Conservation (phyloP, 2,113 vertebrate species). For the Dasyprocta punctata region DNA sequence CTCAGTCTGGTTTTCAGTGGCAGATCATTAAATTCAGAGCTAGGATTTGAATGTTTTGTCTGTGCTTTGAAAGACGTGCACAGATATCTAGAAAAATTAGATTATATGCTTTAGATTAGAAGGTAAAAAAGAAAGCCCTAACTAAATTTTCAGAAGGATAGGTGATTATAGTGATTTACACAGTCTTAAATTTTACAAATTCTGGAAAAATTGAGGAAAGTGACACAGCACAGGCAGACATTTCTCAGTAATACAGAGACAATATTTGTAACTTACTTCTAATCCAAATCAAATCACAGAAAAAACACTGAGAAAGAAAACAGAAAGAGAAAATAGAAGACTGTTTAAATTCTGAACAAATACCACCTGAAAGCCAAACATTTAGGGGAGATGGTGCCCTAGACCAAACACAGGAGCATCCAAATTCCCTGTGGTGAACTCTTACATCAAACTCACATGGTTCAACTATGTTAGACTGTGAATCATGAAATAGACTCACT, state of each 20-base stretch:
- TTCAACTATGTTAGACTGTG: background rate
- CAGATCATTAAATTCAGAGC: background rate
- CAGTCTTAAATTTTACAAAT: background rate
- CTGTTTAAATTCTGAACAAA: background rate
- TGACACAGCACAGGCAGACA: background rate
- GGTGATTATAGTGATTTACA: background rate
- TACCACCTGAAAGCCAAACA: background rate
- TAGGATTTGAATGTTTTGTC: background rate
- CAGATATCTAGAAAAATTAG: background rate
- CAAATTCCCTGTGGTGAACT: background rate
- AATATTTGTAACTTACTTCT: background rate
- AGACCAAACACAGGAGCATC: background rate
- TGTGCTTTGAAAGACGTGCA: background rate
- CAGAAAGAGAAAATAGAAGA: background rate
- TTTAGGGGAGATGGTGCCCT: background rate
- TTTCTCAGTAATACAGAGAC: background rate
- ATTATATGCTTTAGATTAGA: background rate
- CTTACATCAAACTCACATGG: background rate
- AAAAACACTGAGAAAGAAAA: background rate
- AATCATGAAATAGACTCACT: background rate
- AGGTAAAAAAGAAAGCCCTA: background rate
- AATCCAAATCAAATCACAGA: background rate
- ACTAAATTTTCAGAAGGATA: background rate
- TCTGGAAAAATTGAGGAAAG: background rate
- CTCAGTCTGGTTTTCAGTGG: background rate